These are phyloP conservation scores for Cuculus canorus DNA, from an alignment of 2,797 vertebrate genomes.

Conservation along the genomic window DNA sequence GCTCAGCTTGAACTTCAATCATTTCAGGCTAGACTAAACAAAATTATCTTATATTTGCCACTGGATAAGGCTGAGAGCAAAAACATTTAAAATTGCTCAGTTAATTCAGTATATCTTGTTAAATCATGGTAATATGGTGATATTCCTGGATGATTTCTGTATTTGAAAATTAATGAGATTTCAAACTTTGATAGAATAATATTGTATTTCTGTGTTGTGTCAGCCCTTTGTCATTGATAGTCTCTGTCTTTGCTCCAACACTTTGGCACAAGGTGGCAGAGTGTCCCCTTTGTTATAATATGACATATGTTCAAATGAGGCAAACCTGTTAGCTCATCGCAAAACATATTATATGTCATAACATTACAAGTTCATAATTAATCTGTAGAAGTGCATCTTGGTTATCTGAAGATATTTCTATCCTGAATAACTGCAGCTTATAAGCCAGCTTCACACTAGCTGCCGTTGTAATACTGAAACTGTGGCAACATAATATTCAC, in stretches of 20 bases:
- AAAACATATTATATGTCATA: not conserved
- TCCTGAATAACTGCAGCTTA: not conserved
- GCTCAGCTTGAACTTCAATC: constrained; percentile 37
- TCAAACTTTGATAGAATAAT: not conserved
- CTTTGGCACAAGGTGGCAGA: constrained; percentile 14
- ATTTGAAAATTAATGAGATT: not conserved
- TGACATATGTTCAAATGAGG: not conserved
- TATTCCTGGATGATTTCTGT: not conserved
- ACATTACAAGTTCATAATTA: not conserved
- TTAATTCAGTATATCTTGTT: constrained; percentile 8
- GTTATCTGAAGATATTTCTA: not conserved
- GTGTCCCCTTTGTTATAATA: not conserved
- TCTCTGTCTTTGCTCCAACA: not conserved
- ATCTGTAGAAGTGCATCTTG: not conserved
- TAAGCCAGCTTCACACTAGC: not conserved
- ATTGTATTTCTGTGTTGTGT: not conserved
- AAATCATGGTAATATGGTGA: not conserved
- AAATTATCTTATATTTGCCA: not conserved
- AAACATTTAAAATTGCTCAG: not conserved
- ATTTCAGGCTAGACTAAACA: constrained; percentile 21
- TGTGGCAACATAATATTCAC: not conserved
- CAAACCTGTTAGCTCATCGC: not conserved
- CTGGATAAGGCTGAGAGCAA: not conserved
- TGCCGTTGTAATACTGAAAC: not conserved
- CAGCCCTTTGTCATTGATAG: not conserved